Base-by-base conservation (phyloP, 2,113 vertebrate species). In the Thryonomys swinderianus region DNA sequence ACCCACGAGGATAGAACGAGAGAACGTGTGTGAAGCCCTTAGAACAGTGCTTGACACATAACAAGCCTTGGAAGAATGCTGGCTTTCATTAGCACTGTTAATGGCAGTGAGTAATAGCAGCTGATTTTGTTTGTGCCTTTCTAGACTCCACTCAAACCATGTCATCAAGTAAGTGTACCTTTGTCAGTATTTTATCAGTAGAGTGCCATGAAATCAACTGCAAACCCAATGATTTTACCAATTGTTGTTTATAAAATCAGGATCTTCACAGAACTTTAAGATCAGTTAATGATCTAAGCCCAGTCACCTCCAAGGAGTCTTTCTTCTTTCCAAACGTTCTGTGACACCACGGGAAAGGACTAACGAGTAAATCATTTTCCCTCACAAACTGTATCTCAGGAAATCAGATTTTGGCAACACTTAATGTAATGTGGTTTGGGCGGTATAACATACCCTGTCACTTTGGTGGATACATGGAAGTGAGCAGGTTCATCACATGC, bases 201-300 rank as follows among this genome's bases (percentile, higher is more conserved):
- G 11, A 37, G 25, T 71, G 25, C 11, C 2, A 21, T 82, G 64
- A 42, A 74, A 32, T 93, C 45, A 85, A 48, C 7, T n/a, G 17
- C 53, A 71, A 57, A 48, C 37, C 16, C 53, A 88, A 85, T 76
- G 55, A 78, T 85, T 78, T 42, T 14, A 17, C 8, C 25, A 96
- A 37, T 4, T 14, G 1, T 69, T 85, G 40, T 88, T 69, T 62
- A 32, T 37, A 57, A 78, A 81, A 78, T 93, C 32, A 69, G 51
- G 16, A 53, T 67, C 69, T 95, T 89, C 86, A 69, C 2, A 71
- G 42, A 90, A 62, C 79, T 83, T 79, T 57, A 85, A 92, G n/a
- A 13, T 14, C 16, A 32, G 7, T n/a, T 86, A 53, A 45, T 55
- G 51, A 93, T 34, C 8, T 80, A 57, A 64, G 88, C 13, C 16